Conservation (phyloP, 2,888 invertebrate species). For the Drosophila putrida region DNA sequence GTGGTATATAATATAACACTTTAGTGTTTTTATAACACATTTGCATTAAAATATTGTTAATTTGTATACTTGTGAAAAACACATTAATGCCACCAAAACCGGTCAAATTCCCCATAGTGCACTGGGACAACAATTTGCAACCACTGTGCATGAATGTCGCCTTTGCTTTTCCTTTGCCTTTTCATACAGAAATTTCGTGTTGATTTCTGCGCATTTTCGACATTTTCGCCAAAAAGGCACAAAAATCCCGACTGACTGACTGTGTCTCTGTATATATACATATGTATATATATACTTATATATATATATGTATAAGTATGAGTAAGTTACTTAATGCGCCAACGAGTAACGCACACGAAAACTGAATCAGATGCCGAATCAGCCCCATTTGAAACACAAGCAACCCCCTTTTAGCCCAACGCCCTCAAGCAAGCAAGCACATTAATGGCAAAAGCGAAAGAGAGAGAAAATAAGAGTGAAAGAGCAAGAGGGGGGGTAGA, state of each 20-base stretch:
- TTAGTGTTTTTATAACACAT: no score
- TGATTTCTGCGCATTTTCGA: constrained; percentile 60
- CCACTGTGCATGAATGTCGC: constrained; percentile 42
- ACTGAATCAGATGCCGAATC: constrained; percentile 65
- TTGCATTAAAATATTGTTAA: no score
- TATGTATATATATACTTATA: constrained; percentile 1
- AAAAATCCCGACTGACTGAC: constrained; percentile 26
- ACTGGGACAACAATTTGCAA: constrained; percentile 16
- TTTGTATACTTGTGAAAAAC: no score
- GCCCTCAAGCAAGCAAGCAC: constrained; percentile 69
- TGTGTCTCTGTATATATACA: constrained; percentile 15
- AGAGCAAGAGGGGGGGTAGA: constrained; percentile 5
- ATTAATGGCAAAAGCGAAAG: constrained; percentile 60
- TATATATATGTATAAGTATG: constrained; percentile 26
- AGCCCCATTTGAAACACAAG: constrained; percentile 38
- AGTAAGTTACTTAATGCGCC: constrained; percentile 74
- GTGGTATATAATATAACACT: no score
- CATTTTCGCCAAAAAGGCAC: constrained; percentile 74
- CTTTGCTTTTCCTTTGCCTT: constrained; percentile 15
- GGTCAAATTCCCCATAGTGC: no score
- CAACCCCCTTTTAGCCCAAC: constrained; percentile 18
- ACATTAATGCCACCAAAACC: no score
- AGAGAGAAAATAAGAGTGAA: constrained; percentile 4
- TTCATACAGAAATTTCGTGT: constrained; percentile 37
- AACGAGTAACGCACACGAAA: constrained; percentile 57